Base-by-base conservation (phyloP, 2,113 vertebrate genomes). In the Rhinolophus sinicus region DNA sequence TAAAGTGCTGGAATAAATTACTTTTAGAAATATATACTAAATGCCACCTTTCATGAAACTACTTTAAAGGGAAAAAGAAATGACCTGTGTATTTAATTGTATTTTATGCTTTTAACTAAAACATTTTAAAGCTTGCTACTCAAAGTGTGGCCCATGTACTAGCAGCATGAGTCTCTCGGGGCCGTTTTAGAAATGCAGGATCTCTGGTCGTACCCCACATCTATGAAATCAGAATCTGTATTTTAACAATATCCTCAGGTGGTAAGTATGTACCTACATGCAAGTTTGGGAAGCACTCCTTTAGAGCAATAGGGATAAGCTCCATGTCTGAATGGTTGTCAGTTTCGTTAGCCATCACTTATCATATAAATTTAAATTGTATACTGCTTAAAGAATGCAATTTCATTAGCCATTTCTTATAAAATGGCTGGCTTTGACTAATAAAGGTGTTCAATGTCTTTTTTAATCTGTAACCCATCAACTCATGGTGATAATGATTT, bases 1-100 rank as follows among this genome's bases (percentile, higher is more conserved):
- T 88, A 77, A 60, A 76, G 2, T 47, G 50, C 7, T 38, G 1
- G 62, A 94, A 77, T 88, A 72, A 70, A 83, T 62, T 92, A 35
- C 44, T 94, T 85, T 86, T 76, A n/a, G 54, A 81, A 88, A 40
- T 65, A 21, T 18, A 84, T 87, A 18, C 28, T 94, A 82, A 83
- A 58, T 88, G 28, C 15, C 24, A 75, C 14, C 3, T 56, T 86
- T 93, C 30, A 52, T 90, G 60, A 65, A 80, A 84, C 21, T 81
- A 69, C 11, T 62, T 90, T n/a, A 38, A 96, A 93, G 54, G 16
- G 28, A 35, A 30, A n/a, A 73, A 78, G 11, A 91, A 65, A 73
- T 22, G 56, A 26, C 8, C 12, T 75, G 21, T 40, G 64, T 85
- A 47, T 80, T 91, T 88, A 26, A 28, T 58, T 88, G 78, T 85